phyloP scores from a whole-genome alignment of 2,888 invertebrate genomes.

The Oligia strigilis region DNA sequence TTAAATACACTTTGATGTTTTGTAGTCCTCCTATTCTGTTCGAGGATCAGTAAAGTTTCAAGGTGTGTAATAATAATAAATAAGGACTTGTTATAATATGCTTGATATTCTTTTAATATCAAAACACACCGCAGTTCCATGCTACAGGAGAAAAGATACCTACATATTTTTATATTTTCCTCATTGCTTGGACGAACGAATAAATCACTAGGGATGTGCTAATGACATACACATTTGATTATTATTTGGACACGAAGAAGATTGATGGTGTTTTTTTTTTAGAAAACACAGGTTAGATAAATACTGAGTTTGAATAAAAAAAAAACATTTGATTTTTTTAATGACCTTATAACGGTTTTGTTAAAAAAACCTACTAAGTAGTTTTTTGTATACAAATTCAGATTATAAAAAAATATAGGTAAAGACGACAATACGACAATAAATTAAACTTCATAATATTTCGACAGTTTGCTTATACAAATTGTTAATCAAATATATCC shows the following conservation, averaged over 20 bases:
- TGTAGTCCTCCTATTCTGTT: constrained; percentile 63
- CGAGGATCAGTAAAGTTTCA: constrained; percentile 62
- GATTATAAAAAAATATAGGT: not conserved
- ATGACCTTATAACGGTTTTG: not conserved
- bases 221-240: not conserved
- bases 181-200: constrained; percentile 32
- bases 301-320: constrained; percentile 1
- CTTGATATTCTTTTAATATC: constrained; percentile 48
- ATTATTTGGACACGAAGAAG: not conserved
- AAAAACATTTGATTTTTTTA: not conserved
- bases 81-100: constrained; percentile 30
- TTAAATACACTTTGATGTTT: constrained; percentile 58
- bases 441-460: no score
- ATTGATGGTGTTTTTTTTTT: not conserved
- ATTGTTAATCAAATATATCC: no score
- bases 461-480: no score
- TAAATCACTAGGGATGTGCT: constrained; percentile 14
- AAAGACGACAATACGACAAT: no score
- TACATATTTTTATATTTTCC: constrained; percentile 25
- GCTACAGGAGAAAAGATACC: constrained; percentile 10
- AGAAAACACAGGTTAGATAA: not conserved
- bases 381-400: not conserved
- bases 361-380: not conserved
- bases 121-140: constrained; percentile 39
- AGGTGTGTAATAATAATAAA: constrained; percentile 58